Evolutionary conservation across 2,113 vertebrate species (phyloP), one percentile per base, ranked within the genome.

Genomic region (Microtus oregoni): DNA sequence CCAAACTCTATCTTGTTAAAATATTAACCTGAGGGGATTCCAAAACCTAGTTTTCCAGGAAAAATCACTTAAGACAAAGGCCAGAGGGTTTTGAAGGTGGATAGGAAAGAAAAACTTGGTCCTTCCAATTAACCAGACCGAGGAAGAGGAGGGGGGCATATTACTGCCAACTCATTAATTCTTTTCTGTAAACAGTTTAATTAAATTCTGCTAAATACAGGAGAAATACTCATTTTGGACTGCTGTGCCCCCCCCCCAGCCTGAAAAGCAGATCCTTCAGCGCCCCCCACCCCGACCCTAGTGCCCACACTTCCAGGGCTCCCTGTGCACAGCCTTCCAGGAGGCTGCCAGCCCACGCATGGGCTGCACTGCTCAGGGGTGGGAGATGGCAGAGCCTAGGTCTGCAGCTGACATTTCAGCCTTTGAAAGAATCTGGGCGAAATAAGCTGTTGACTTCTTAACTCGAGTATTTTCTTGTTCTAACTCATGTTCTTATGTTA

Each of bases 401-500:
- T 97, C 97, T 95, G 98, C 97, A 98, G 98, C 98, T 98, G 98
- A 98, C 98, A 98, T 98, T 98, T 96, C 83, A 97, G 98, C 97
- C 98, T 98, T 98, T 98, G 97, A 98, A 98, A 98, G 98, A 98
- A 98, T 97, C 98, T 95, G 92, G 96, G 97, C 94, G 94, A 98
- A 98, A 98, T 98, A 98, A 98, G 98, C 98, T 98, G 98, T 99
- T 98, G 98, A 98, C 98, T 99, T 98, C 98, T 98, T 97, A 97
- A 98, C 98, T 98, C 98, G 98, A 99, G 98, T 99, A 98, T 98
- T 98, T 98, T 99, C 98, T 98, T 98, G 98, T 99, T 99, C 98
- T 99, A 99, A 99, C 99, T 99, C 99, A 98, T 99, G 99, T 99
- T 99, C 99, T 99, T 99, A 99, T 98, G 99, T 99, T 99, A 99